Conservation (phyloP, 1,140 invertebrate species). For the Drosophila nasuta region DNA sequence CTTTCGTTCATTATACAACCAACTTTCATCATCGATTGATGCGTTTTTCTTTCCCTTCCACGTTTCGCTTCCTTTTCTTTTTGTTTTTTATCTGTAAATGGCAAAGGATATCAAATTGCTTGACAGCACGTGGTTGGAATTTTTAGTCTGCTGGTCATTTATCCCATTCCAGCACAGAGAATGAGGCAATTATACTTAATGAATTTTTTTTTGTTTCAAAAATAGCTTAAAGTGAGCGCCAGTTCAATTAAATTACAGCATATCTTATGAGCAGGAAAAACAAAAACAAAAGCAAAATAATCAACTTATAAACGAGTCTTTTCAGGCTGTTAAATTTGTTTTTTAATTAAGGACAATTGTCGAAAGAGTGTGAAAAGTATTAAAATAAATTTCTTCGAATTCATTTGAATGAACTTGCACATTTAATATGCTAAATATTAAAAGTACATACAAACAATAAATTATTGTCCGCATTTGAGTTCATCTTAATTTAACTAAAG, state of each 20-base stretch:
- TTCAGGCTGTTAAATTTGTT: no score
- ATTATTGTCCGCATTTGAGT: background rate
- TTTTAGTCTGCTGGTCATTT: constrained; percentile 37
- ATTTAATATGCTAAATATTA: background rate
- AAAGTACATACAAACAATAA: background rate
- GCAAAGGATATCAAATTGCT: constrained; percentile 66
- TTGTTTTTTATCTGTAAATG: constrained; percentile 35
- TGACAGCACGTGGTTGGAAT: constrained; percentile 55
- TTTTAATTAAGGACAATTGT: no score
- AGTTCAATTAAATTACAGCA: constrained; percentile 16
- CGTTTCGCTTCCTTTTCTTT: constrained; percentile 18
- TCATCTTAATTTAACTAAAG: background rate
- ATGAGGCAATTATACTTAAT: constrained; percentile 36
- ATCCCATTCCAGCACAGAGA: background rate
- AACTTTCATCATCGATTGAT: constrained; percentile 49
- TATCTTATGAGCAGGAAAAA: background rate
- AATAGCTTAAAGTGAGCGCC: constrained; percentile 14
- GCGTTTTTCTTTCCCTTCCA: constrained; percentile 16
- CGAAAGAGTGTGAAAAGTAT: no score
- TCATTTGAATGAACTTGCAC: background rate
- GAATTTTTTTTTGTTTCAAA: constrained; percentile 7
- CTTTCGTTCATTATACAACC: constrained; percentile 42
- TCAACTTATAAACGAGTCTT: background rate
- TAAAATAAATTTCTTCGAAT: no score
- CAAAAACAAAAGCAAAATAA: background rate